Evolutionary conservation across 2,888 invertebrate species (phyloP).

Genomic region (Alloscopus bannaensis): DNA sequence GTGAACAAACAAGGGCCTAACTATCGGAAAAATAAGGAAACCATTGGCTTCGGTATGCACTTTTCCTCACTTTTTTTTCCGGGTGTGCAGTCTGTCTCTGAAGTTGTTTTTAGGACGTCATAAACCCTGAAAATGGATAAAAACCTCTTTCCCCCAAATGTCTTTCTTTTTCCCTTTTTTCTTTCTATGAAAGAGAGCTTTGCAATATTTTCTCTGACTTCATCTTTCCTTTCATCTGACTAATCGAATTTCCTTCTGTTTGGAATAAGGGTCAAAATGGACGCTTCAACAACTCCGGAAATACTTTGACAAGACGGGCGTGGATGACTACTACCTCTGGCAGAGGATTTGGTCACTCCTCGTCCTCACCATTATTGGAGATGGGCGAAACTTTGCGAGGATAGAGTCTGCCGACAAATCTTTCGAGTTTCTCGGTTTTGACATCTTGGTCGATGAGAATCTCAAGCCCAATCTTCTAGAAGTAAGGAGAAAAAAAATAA

Average conservation of each 20-base stretch:
- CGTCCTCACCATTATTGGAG: constrained; percentile 85
- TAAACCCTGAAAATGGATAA: not conserved
- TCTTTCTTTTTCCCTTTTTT: not conserved
- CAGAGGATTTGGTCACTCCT: constrained; percentile 85
- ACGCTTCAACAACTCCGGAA: constrained; percentile 86
- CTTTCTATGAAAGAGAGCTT: no score
- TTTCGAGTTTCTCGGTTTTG: constrained; percentile 94
- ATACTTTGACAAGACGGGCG: constrained; percentile 82
- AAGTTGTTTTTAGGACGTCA: not conserved
- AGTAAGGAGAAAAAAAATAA: constrained; percentile 78
- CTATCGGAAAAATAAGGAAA: constrained; percentile 87
- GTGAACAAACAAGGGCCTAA: constrained; percentile 91
- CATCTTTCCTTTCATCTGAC: no score
- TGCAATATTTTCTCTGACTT: no score
- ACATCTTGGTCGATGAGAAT: constrained; percentile 88
- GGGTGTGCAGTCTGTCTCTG: not conserved
- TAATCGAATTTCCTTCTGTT: not conserved
- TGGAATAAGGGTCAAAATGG: constrained; percentile 86
- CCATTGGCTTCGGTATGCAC: constrained; percentile 85
- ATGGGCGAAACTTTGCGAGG: constrained; percentile 75
- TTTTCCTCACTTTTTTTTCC: constrained; percentile 22
- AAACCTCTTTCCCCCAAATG: not conserved
- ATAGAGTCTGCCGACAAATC: constrained; percentile 80
- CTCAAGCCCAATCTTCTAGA: constrained; percentile 93
- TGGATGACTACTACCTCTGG: constrained; percentile 88